Conservation (phyloP, 1,140 invertebrate species). For the Hyles vespertilio region DNA sequence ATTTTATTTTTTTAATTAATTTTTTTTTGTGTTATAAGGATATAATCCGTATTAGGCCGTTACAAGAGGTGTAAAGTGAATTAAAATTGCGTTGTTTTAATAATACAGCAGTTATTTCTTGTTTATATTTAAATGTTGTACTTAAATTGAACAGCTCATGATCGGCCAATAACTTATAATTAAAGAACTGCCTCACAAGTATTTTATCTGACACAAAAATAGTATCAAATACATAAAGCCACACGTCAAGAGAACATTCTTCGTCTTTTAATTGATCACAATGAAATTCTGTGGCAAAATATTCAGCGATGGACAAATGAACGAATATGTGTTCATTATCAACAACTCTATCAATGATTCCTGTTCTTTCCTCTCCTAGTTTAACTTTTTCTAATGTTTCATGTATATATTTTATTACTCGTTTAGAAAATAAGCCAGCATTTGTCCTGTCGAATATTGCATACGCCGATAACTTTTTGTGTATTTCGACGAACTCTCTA, state of each 20-base stretch:
- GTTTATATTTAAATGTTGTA: neutral
- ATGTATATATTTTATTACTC: conserved; percentile 1
- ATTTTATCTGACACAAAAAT: conserved; percentile 1
- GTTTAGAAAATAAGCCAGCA: neutral
- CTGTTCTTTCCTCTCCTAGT: conserved; percentile 9
- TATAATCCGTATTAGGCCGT: no score
- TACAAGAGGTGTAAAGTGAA: neutral
- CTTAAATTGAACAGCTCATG: conserved; percentile 3
- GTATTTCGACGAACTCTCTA: conserved; percentile 8
- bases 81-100: neutral
- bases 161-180: conserved; percentile 8
- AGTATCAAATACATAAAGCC: conserved; percentile 4
- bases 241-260: neutral
- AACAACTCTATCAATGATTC: conserved; percentile 5
- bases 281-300: conserved; percentile 14
- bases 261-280: conserved; percentile 8
- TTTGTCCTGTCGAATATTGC: neutral
- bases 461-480: conserved; percentile 10
- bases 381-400: conserved; percentile 5
- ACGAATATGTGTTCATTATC: conserved; percentile 8
- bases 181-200: conserved; percentile 7
- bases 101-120: neutral
- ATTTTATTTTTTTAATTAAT: no score
- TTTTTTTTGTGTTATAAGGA: no score
- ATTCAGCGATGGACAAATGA: conserved; percentile 14